Conservation (phyloP, 1,140 invertebrate species). For the Neotoxoptera formosana region DNA sequence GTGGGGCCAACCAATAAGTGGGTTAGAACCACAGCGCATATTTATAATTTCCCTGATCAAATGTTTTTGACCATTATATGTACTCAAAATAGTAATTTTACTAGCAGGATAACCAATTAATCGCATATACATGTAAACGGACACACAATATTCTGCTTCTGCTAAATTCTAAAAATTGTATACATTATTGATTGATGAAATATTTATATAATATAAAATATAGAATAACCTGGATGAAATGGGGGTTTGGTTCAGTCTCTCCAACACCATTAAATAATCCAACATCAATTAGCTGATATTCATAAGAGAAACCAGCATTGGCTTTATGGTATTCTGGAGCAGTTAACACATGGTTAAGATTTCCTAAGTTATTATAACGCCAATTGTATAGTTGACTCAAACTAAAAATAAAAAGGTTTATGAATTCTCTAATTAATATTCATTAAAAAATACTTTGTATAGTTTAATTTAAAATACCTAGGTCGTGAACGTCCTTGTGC, state of each 20-base stretch:
- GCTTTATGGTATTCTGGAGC: slow-evolving; percentile 85
- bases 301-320: slow-evolving; percentile 91
- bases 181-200: slow-evolving; percentile 5
- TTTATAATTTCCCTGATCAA: slow-evolving; percentile 95
- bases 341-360: slow-evolving; percentile 85
- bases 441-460: neutral
- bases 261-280: slow-evolving; percentile 96
- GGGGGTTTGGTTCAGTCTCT: slow-evolving; percentile 97
- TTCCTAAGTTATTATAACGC: slow-evolving; percentile 95
- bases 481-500: slow-evolving; percentile 94
- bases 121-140: slow-evolving; percentile 98
- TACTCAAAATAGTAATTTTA: slow-evolving; percentile 98
- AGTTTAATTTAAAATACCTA: slow-evolving; percentile 66
- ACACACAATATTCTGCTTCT: slow-evolving; percentile 98
- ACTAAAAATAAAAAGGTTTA: slow-evolving; percentile 65
- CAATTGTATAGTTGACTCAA: slow-evolving; percentile 97
- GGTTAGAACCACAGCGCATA: slow-evolving; percentile 92
- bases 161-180: slow-evolving; percentile 83
- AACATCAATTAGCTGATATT: slow-evolving; percentile 97
- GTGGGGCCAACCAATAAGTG: slow-evolving; percentile 93
- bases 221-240: slow-evolving; percentile 88
- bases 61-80: slow-evolving; percentile 99
- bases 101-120: slow-evolving; percentile 96
- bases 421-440: neutral
- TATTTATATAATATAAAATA: slow-evolving; percentile 26